phyloP scores from a whole-genome alignment of 1,140 invertebrate species.

The Drosophila lacertosa region DNA sequence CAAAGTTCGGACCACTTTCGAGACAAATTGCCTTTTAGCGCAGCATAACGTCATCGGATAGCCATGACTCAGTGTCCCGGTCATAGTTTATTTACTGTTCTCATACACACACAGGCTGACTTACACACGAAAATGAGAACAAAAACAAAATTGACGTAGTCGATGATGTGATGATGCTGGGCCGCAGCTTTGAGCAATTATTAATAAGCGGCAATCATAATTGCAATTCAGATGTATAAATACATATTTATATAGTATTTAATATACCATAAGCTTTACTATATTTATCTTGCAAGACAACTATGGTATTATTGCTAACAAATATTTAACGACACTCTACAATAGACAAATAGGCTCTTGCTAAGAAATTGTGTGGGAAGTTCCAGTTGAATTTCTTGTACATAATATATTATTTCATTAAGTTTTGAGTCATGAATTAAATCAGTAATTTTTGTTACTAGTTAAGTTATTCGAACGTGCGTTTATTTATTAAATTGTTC shows the following conservation, averaged over 20 bases:
- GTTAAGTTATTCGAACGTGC: no score
- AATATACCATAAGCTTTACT: neutral
- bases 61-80: slow-evolving; percentile 49
- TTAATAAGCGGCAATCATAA: slow-evolving; percentile 29
- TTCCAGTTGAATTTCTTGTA: no score
- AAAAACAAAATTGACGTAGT: slow-evolving; percentile 44
- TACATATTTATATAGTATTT: neutral
- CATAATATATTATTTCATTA: no score
- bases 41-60: slow-evolving; percentile 51
- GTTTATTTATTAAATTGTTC: no score
- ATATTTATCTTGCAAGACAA: neutral
- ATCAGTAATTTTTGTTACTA: no score
- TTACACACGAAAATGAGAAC: slow-evolving; percentile 30
- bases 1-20: slow-evolving; percentile 37
- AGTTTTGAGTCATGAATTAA: no score
- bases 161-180: slow-evolving; percentile 41
- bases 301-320: neutral
- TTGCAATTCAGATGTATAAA: neutral
- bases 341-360: neutral
- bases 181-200: slow-evolving; percentile 27
- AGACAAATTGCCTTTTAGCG: slow-evolving; percentile 52
- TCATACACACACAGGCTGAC: slow-evolving; percentile 17
- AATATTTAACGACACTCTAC: neutral
- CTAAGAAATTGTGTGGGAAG: neutral
- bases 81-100: slow-evolving; percentile 52